Percentiles rank a stretch among this genome's conserved stretches.
Conservation (phyloP, 2,797 vertebrate species). For the Presbytis comata region DNA sequence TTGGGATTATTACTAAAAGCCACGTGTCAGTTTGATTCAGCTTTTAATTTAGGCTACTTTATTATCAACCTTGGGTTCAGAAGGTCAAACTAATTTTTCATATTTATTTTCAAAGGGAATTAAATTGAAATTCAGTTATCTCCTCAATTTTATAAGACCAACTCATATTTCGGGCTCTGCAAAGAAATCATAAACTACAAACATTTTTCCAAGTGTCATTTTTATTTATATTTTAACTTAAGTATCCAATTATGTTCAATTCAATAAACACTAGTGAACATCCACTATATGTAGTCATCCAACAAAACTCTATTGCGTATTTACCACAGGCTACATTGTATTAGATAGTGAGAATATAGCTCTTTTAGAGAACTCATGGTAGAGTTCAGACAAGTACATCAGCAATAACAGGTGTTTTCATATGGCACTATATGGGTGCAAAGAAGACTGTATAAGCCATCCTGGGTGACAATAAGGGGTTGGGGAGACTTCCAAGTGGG, state of each 20-base stretch:
- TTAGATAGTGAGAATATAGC: background rate
- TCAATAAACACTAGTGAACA: background rate
- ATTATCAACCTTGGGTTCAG: background rate
- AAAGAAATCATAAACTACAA: constrained; percentile 10
- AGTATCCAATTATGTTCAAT: background rate
- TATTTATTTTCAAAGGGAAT: background rate
- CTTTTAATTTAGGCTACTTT: background rate
- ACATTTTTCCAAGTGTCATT: constrained; percentile 17
- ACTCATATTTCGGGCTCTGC: background rate
- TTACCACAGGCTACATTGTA: background rate
- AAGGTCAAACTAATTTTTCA: constrained; percentile 18
- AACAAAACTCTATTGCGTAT: background rate
- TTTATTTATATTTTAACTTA: constrained; percentile 26
- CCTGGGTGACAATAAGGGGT: background rate
- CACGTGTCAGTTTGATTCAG: background rate
- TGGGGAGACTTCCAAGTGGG: background rate
- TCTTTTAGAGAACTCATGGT: background rate
- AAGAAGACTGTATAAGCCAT: background rate
- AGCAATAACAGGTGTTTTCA: background rate
- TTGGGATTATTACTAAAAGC: background rate
- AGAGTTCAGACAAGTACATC: background rate
- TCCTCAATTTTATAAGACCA: background rate
- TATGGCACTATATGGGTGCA: background rate
- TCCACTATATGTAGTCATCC: background rate
- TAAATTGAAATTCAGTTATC: constrained; percentile 15